A percentile compares a stretch with the other conserved stretches of the same genome.
These are phyloP conservation scores for Upupa epops DNA, from an alignment of 2,113 vertebrate species.

Conservation along the genomic window DNA sequence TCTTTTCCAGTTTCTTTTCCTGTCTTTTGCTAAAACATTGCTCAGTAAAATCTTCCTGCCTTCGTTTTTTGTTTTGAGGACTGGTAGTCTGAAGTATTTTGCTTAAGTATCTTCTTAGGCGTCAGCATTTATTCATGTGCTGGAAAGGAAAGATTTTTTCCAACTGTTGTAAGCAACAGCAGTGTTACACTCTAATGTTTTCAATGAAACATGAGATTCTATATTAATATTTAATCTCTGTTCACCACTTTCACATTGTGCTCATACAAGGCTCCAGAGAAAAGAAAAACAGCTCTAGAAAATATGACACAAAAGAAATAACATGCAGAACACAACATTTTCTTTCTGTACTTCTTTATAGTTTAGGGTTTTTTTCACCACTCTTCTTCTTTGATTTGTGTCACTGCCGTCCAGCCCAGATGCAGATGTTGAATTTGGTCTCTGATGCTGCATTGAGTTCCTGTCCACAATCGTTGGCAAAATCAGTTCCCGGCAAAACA, in stretches of 20 bases:
- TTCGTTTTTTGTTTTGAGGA: background rate
- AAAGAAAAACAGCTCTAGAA: background rate
- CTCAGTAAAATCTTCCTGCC: background rate
- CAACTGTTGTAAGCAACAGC: background rate
- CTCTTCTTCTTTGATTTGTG: background rate
- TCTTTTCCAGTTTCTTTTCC: background rate
- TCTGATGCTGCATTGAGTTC: background rate
- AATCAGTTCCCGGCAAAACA: background rate
- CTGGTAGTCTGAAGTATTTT: background rate
- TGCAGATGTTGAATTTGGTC: background rate
- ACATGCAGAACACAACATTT: background rate
- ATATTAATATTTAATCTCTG: conserved; percentile 19
- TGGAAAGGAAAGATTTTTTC: background rate
- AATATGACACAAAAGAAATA: background rate
- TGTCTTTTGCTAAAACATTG: background rate
- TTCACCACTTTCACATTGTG: background rate
- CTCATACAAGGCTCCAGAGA: background rate
- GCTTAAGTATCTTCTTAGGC: background rate
- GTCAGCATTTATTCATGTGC: background rate
- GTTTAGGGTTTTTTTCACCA: background rate
- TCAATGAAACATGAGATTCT: background rate
- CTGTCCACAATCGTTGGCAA: background rate
- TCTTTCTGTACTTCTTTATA: background rate
- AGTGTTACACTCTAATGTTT: background rate
- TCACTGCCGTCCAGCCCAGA: background rate